phyloP scores from a whole-genome alignment of 2,113 vertebrate genomes.

The Pelmatolapia mariae region DNA sequence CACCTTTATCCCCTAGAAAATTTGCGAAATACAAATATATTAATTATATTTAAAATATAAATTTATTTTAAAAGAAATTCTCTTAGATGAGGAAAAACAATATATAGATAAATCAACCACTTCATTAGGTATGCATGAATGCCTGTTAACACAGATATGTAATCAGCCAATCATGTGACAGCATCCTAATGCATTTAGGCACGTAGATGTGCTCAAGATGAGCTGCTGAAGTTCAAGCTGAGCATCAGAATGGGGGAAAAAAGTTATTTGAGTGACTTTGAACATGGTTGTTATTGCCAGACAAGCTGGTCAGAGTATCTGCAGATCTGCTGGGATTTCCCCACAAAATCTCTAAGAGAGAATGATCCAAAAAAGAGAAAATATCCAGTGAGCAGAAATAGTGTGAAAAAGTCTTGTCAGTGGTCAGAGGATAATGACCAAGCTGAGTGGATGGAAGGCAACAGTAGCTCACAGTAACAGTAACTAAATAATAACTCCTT shows the following conservation, averaged over 20 bases:
- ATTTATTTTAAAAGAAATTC: neutral
- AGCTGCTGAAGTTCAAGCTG: neutral
- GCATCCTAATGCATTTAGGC: neutral
- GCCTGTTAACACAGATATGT: neutral
- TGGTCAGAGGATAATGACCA: neutral
- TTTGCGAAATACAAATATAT: neutral
- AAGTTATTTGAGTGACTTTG: neutral
- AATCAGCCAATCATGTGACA: neutral
- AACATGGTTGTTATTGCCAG: neutral
- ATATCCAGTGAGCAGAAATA: neutral
- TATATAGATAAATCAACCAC: neutral
- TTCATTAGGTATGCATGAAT: neutral
- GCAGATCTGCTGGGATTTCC: neutral
- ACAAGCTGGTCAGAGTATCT: neutral
- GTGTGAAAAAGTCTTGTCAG: neutral
- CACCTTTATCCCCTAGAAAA: constrained; percentile 84
- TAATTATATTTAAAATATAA: neutral
- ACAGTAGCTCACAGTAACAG: neutral
- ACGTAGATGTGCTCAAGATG: neutral
- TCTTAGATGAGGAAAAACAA: neutral
- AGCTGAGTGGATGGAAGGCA: neutral
- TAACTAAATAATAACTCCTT: neutral
- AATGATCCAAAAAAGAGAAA: neutral
- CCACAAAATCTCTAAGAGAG: neutral
- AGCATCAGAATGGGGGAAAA: neutral